phyloP scores from a whole-genome alignment of 2,797 vertebrate species.

The Eulemur mongoz region DNA sequence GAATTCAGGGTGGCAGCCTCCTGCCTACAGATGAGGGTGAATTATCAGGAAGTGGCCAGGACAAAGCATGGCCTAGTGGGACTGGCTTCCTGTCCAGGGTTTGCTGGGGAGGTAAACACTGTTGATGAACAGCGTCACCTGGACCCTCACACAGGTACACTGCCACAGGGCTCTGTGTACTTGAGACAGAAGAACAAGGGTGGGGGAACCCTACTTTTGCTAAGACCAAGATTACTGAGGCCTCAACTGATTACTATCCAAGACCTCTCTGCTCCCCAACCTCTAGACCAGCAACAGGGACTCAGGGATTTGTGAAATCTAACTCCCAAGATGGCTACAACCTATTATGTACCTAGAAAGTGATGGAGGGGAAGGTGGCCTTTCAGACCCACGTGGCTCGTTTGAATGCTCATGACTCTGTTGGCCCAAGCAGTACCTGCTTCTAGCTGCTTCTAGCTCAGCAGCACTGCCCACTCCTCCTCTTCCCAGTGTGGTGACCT shows the following conservation, averaged over 20 bases:
- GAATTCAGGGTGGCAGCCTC: neutral
- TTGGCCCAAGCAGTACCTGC: neutral
- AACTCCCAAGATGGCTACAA: neutral
- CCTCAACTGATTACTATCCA: neutral
- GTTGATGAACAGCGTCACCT: neutral
- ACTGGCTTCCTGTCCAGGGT: neutral
- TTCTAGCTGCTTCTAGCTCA: neutral
- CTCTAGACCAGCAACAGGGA: neutral
- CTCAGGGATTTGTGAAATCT: neutral
- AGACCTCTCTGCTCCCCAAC: neutral
- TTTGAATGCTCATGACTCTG: neutral
- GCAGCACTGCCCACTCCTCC: neutral
- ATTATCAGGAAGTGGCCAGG: neutral
- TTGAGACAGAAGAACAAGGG: neutral
- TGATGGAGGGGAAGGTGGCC: neutral
- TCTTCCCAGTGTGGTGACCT: constrained; percentile 44
- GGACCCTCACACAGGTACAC: neutral
- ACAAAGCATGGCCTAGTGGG: neutral
- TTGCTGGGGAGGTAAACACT: neutral
- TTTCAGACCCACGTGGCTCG: neutral
- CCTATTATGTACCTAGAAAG: neutral
- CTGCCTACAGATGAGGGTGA: neutral
- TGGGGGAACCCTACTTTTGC: neutral
- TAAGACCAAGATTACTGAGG: neutral
- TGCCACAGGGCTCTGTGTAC: neutral